Conservation (phyloP, 2,113 vertebrate species). For the Platanista minor region DNA sequence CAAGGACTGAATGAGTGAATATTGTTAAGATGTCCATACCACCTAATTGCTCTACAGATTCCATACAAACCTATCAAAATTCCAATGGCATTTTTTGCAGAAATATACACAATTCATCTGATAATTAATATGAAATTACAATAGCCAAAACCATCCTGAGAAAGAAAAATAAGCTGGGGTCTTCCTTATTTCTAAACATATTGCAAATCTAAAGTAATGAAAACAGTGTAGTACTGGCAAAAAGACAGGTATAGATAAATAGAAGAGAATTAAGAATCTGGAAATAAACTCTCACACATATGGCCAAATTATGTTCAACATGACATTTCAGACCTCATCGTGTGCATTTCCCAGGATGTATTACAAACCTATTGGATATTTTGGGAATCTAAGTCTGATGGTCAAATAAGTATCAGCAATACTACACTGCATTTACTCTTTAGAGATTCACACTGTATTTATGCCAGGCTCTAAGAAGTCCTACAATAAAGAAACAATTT, state of each 20-base stretch:
- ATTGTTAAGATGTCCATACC: background rate
- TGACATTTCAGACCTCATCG: background rate
- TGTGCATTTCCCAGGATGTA: background rate
- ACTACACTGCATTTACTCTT: background rate
- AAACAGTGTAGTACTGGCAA: background rate
- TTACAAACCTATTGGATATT: background rate
- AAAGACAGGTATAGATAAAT: background rate
- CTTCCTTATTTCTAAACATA: background rate
- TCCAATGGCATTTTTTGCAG: background rate
- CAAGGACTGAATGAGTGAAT: background rate
- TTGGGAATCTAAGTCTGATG: background rate
- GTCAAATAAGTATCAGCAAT: background rate
- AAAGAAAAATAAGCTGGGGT: background rate
- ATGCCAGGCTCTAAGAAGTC: background rate
- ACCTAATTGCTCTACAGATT: background rate
- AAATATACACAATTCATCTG: background rate
- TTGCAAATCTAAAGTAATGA: background rate
- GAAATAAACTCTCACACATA: background rate
- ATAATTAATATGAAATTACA: background rate
- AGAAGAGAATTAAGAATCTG: background rate
- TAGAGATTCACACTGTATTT: background rate
- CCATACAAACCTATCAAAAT: background rate
- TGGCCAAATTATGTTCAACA: background rate
- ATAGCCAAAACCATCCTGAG: background rate
- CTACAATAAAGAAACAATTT: background rate